Base-by-base conservation (phyloP, 2,113 vertebrate species). In the Ctenomys sociabilis region DNA sequence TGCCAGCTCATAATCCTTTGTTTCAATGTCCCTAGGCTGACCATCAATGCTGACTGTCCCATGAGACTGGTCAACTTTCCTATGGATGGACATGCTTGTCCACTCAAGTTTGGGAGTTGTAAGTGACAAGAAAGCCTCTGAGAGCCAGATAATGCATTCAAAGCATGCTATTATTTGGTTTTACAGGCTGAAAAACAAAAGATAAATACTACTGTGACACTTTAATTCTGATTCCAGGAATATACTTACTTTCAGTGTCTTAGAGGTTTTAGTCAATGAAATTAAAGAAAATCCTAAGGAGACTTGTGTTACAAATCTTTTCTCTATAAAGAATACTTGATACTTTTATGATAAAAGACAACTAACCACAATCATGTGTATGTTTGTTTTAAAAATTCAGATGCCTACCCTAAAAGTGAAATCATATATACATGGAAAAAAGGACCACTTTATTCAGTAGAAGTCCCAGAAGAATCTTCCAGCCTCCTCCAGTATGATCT, bases 381-480 rank as follows among this genome's bases (percentile, higher is more conserved):
- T 75, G 84, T 95, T 49, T 90, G 32, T n/a, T 96, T 90, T 30
- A 94, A 96, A 97, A 97, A 91, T 81, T 96, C 98, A 99, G 99
- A 99, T 98, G 99, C 99, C 90, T 99, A 99, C 91, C 99, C 99
- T 43, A 99, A 99, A 98, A 99, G 99, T 92, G 99, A 99, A 98
- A 99, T 99, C 98, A 99, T 99, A 98, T 99, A 99, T 96, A 99
- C 99, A 2, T 99, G 99, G 99, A 99, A 99, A 96, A 99, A 99
- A 98, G 99, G 99, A 92, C 99, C 99, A 1, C 95, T 99, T 85
- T 98, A 99, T 97, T 99, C 99, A 26, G 99, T 99, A 94, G 99
- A 99, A 98, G 99, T 99, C 45, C 99, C 99, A 68, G 98, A 99
- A 81, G 99, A 99, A 96, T 99, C 99, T 49, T 99, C 99, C 92